Conservation (phyloP, 2,797 vertebrate species). For the Halcyon leucocephala region DNA sequence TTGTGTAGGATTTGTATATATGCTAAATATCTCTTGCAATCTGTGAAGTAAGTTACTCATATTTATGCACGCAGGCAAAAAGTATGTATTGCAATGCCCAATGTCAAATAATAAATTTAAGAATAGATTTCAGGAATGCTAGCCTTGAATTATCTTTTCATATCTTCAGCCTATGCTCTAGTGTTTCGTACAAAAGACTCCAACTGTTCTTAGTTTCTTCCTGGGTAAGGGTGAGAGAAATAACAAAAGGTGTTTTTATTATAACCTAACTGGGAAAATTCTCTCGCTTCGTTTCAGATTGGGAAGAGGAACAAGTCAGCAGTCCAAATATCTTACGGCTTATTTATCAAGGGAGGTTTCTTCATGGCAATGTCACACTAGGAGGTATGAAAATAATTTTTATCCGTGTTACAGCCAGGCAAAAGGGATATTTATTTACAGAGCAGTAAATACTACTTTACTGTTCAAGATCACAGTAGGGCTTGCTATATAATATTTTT, state of each 20-base stretch:
- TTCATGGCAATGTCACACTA: constrained; percentile 98
- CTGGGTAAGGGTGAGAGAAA: background rate
- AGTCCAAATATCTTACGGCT: constrained; percentile 97
- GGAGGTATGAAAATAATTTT: constrained; percentile 86
- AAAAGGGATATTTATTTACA: constrained; percentile 2
- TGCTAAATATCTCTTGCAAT: background rate
- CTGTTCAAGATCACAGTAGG: background rate
- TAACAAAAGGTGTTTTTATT: background rate
- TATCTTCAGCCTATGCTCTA: background rate
- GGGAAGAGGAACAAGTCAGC: constrained; percentile 98
- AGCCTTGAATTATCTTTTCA: background rate
- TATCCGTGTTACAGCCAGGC: background rate
- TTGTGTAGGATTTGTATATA: background rate
- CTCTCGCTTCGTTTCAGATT: constrained; percentile 83
- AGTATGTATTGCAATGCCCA: background rate
- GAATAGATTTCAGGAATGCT: background rate
- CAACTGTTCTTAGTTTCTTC: background rate
- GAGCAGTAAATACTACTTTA: background rate
- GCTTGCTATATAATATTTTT: background rate
- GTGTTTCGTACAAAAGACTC: background rate
- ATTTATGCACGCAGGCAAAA: background rate
- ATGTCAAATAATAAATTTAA: background rate
- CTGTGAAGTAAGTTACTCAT: background rate
- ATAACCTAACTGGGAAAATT: background rate
- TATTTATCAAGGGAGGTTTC: constrained; percentile 98